Evolutionary conservation across 2,113 vertebrate species (phyloP), one percentile per base, ranked within the genome.

Genomic region (Tamias sibiricus): DNA sequence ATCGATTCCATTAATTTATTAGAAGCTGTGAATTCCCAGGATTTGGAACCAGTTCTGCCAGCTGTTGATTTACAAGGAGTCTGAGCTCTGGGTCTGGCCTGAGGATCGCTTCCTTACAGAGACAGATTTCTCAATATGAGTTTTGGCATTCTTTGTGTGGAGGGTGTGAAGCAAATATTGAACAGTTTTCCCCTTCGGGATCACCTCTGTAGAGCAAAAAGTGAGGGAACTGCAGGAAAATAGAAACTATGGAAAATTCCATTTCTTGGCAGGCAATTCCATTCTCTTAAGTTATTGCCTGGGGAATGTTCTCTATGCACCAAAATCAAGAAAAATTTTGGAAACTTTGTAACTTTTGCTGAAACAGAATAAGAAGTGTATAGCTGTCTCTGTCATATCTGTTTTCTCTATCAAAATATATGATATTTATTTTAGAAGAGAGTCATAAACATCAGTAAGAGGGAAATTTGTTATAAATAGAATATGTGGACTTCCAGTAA

Each of bases 381-480:
- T 77, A 95, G 79, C 93, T 96, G 75, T 82, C 87, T 83, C 68
- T 95, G 82, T 95, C 89, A 44, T 94, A 75, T 87, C 84, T 97
- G 90, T 95, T 97, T 97, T 94, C 75, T 93, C 87, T 87, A 81
- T 91, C 79, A 87, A 89, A 97, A 97, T 96, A 87, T 91, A 92
- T 75, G 79, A 11, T 94, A 87, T 97, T 97, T 97, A 95, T 91
- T 96, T 95, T 94, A 97, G 95, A 93, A 80, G 71, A 37, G n/a
- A 97, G 93, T 90, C 76, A 90, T 91, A 95, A 89, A 92, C 93
- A 87, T 82, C 24, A 57, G 42, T 40, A 96, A 94, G 96, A 91
- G 91, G 93, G 87, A 95, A 90, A 79, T 66, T 44, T 77, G 86
- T 95, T 98, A 96, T 96, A 96, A 97, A 97, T 97, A 96, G 97